Base-by-base conservation (phyloP, 2,797 vertebrate species). In the Poeciliopsis presidionis region DNA sequence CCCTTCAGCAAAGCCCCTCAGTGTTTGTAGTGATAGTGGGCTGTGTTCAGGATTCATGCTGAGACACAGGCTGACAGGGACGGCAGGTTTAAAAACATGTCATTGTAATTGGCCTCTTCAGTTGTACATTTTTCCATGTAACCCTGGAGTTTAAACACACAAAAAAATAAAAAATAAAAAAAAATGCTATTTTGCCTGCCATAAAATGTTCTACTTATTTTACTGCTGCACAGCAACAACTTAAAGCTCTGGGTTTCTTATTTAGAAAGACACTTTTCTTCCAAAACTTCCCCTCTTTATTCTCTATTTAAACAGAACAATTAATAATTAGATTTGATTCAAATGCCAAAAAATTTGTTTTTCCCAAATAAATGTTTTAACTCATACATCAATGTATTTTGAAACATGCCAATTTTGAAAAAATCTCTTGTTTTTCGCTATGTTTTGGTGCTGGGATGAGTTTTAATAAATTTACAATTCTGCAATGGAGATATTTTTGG, bases 81-180 rank as follows among this genome's bases (percentile, higher is more conserved):
- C 78, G 79, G 73, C 74, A 81, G 75, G 41, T 6, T 59, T 59
- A 45, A 81, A 79, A 82, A 73, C 63, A 81, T 73, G 89, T 91
- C 87, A 86, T 85, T 90, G 75, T 91, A 91, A 92, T 90, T 89
- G 87, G 75, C 89, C 78, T 70, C 69, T 79, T 79, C 59, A 85
- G 86, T 79, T 69, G 47, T 77, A 55, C 59, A 83, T 72, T 77
- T 73, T 70, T 33, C 45, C 25, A 20, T 61, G 72, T 65, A 78
- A 69, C 47, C 33, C 28, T 45, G 33, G 72, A 74, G 22, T 49
- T 36, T 18, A 33, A n/a, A 61, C 20, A 72, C 2, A 11, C 20
- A 22, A 3, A 36, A 0, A 36, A 36, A 5, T 25, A 55, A 7
- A 74, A 77, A 71, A 36, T 0, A 36, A 36, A 5, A 30, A 55